A percentile compares a stretch with the other conserved stretches of the same genome.
Evolutionary conservation across 2,113 vertebrate genomes (phyloP).

Genomic region (Sinosuthora webbiana): DNA sequence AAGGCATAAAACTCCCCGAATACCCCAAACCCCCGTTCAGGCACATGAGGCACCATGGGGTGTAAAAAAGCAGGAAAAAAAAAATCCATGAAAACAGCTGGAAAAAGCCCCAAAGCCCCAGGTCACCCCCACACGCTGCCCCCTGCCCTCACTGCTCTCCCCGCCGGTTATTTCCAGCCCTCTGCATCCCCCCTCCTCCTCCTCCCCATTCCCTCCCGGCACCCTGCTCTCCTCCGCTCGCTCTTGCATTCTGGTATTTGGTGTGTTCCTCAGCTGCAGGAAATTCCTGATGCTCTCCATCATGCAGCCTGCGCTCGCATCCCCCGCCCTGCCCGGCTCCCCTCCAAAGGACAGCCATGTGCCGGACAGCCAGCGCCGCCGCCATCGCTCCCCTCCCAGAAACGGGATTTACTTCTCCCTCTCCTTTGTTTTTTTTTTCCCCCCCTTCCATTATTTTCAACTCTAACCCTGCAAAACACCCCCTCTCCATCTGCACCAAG

Average conservation of each 20-base stretch:
- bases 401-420: neutral
- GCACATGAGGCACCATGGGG: neutral
- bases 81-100: neutral
- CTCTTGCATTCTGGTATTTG: slow-evolving; percentile 65
- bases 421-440: neutral
- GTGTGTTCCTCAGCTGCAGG: slow-evolving; percentile 88
- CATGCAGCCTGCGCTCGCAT: slow-evolving; percentile 79
- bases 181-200: neutral
- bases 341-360: slow-evolving; percentile 78
- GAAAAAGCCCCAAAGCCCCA: neutral
- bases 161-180: neutral
- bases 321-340: slow-evolving; percentile 83
- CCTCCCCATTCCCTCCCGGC: neutral
- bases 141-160: neutral
- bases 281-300: slow-evolving; percentile 97
- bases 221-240: slow-evolving; percentile 48
- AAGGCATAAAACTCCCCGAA: neutral
- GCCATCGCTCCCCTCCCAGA: slow-evolving; percentile 28
- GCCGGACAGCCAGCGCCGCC: slow-evolving; percentile 68
- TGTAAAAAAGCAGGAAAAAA: neutral
- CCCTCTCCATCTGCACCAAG: neutral
- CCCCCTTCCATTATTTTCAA: neutral
- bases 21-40: neutral
- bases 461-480: neutral
- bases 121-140: neutral